These are phyloP conservation scores for Melanargia galathea DNA, from an alignment of 2,888 invertebrate species.

Conservation along the genomic window DNA sequence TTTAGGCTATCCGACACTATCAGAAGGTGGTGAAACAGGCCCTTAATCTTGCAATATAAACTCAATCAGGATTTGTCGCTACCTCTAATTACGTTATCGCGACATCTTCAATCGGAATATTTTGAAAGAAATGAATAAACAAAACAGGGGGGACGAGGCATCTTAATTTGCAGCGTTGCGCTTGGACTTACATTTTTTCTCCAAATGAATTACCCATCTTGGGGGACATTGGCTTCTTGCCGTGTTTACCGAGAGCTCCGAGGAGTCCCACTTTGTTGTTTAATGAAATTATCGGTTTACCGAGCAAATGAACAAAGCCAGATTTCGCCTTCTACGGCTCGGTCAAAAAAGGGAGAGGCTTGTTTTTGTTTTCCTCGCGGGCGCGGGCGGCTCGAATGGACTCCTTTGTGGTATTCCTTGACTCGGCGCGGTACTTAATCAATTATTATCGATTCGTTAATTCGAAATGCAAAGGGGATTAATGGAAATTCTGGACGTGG, in stretches of 20 bases:
- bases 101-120: constrained; percentile 34
- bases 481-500: constrained; percentile 44
- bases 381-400: constrained; percentile 58
- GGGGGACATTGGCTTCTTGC: constrained; percentile 81
- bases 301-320: constrained; percentile 82
- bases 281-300: constrained; percentile 83
- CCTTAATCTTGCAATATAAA: too few relatives aligned
- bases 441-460: constrained; percentile 81
- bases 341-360: constrained; percentile 69
- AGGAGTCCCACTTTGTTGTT: constrained; percentile 80
- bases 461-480: constrained; percentile 70
- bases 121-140: constrained; percentile 45
- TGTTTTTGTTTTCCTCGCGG: constrained; percentile 60
- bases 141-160: constrained; percentile 45
- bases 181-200: constrained; percentile 73
- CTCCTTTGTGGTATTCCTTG: constrained; percentile 73
- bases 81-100: constrained; percentile 34
- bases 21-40: too few relatives aligned
- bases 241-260: constrained; percentile 74
- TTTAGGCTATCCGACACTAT: too few relatives aligned
- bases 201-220: constrained; percentile 77
- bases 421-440: constrained; percentile 72
- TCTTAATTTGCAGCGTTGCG: constrained; percentile 63
- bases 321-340: constrained; percentile 73
- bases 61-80: constrained; percentile 24